phyloP scores from a whole-genome alignment of 2,888 invertebrate genomes.

The Drosophila crucigera region DNA sequence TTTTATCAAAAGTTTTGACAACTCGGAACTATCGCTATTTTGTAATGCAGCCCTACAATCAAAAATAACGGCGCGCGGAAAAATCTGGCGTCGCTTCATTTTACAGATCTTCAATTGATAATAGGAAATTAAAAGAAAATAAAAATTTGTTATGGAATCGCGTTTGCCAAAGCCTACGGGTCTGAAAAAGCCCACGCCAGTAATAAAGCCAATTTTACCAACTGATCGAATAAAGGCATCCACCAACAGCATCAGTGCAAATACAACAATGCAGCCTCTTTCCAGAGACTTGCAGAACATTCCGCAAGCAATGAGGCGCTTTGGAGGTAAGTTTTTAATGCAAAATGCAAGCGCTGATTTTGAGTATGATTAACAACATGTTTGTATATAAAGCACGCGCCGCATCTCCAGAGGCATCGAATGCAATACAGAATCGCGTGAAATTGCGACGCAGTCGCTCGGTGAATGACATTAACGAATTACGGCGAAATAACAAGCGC shows the following conservation, averaged over 20 bases:
- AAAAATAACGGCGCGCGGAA: conserved; percentile 66
- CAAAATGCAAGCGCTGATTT: not conserved
- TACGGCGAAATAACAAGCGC: conserved; percentile 65
- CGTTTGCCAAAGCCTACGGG: conserved; percentile 85
- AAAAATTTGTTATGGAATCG: conserved; percentile 85
- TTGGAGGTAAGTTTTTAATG: conserved; percentile 63
- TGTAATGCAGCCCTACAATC: conserved; percentile 49
- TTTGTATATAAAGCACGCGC: conserved; percentile 65
- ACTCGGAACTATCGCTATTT: conserved; percentile 10
- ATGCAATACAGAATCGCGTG: conserved; percentile 36
- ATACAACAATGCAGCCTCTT: conserved; percentile 45
- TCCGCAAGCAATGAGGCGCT: conserved; percentile 36
- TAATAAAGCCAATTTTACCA: conserved; percentile 78
- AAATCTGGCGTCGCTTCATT: conserved; percentile 62
- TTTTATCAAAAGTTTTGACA: not conserved
- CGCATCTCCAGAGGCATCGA: conserved; percentile 75
- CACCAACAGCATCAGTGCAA: conserved; percentile 28
- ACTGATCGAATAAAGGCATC: conserved; percentile 81
- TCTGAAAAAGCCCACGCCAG: conserved; percentile 73
- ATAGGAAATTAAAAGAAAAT: not conserved
- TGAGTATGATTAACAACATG: not conserved
- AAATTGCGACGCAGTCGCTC: conserved; percentile 82
- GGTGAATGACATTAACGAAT: conserved; percentile 77
- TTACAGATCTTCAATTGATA: conserved; percentile 10
- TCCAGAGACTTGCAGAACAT: conserved; percentile 62